Evolutionary conservation across 37 sponge, comb jelly and placozoan species (phyloP).

Genomic region (Chondrilla cf. caribensis): DNA sequence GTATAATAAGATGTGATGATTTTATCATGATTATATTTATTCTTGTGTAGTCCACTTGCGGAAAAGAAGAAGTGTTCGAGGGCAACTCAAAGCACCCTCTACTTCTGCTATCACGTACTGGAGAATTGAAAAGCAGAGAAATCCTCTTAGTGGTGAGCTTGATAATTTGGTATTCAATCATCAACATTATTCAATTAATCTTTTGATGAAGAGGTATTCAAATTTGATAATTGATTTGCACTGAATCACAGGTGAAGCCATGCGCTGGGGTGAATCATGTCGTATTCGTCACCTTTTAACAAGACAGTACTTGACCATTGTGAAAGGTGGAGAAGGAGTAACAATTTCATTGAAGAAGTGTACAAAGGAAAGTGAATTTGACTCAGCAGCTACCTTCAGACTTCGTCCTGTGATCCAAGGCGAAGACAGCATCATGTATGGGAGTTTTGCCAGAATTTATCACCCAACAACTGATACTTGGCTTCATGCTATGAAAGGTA

Average conservation of each 20-base stretch:
- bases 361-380: neutral
- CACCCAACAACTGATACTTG: conserved; percentile 40
- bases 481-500: conserved; percentile 40
- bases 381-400: conserved; percentile 32
- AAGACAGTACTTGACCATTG: conserved; percentile 45
- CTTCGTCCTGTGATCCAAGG: conserved; percentile 42
- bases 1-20: too few species aligned
- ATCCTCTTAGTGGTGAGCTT: conserved; percentile 51
- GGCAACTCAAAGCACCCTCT: conserved; percentile 40
- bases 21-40: too few species aligned
- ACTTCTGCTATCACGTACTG: conserved; percentile 81
- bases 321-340: neutral
- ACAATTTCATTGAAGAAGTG: conserved; percentile 26
- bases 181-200: too few species aligned
- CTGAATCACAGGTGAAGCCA: conserved; percentile 32
- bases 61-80: conserved; percentile 13
- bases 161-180: too few species aligned
- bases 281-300: conserved; percentile 57
- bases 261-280: conserved; percentile 55
- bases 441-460: conserved; percentile 49
- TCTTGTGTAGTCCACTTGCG: conserved; percentile 53
- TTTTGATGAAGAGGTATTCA: too few species aligned
- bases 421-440: conserved; percentile 25
- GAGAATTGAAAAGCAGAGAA: conserved; percentile 58
- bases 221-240: too few species aligned